Evolutionary conservation across 2,797 vertebrate genomes (phyloP).

Genomic region (Aphelocoma californica): DNA sequence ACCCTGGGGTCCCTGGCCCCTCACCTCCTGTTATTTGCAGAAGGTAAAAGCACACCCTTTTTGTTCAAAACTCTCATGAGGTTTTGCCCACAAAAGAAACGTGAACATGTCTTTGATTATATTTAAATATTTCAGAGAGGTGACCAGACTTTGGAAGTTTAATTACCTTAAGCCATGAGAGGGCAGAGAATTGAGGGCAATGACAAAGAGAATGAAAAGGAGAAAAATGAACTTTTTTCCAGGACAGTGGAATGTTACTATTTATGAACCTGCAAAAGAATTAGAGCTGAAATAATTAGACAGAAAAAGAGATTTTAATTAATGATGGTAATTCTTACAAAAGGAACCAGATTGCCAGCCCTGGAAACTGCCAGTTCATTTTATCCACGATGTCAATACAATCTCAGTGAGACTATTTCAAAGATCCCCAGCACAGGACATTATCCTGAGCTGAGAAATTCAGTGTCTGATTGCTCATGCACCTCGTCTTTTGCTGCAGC

Average conservation of each 20-base stretch:
- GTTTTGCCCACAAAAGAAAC: background rate
- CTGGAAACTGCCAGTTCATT: constrained; percentile 22
- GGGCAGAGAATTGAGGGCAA: background rate
- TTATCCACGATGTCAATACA: background rate
- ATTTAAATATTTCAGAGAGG: constrained; percentile 45
- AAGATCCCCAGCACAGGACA: background rate
- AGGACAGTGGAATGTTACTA: constrained; percentile 33
- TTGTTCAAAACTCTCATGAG: background rate
- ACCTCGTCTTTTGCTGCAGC: background rate
- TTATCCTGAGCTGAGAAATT: background rate
- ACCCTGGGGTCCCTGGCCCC: background rate
- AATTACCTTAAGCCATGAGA: constrained; percentile 37
- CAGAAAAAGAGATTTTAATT: constrained; percentile 60
- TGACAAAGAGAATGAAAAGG: background rate
- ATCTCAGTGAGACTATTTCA: background rate
- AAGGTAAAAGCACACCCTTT: background rate
- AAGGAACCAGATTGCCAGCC: constrained; percentile 33
- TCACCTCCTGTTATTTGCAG: background rate
- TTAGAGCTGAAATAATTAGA: constrained; percentile 65
- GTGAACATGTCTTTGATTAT: background rate
- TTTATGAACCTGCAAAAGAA: constrained; percentile 60
- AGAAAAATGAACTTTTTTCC: constrained; percentile 10
- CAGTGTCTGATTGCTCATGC: background rate
- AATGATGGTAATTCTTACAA: constrained; percentile 50
- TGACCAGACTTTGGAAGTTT: background rate